Percentiles rank a stretch among this genome's conserved stretches.
These are phyloP conservation scores for Zaprionus bogoriensis DNA, from an alignment of 2,888 invertebrate species.

Conservation along the genomic window DNA sequence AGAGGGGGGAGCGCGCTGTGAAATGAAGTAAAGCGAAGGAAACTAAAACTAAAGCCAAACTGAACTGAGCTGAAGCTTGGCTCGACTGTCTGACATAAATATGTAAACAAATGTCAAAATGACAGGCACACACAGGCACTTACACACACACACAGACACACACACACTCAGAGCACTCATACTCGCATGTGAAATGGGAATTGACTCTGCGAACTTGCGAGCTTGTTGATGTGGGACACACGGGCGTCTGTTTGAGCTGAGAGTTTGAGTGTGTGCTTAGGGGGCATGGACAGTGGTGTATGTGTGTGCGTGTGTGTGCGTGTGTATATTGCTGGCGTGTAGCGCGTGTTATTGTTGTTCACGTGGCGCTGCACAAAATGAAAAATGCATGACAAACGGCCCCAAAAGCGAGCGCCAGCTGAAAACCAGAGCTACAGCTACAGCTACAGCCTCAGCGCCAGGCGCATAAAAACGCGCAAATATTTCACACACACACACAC, in stretches of 20 bases:
- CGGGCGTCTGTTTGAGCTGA: not conserved
- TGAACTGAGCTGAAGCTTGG: conserved; percentile 32
- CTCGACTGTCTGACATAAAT: conserved; percentile 68
- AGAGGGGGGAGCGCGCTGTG: conserved; percentile 22
- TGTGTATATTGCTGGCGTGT: conserved; percentile 5
- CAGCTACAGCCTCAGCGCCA: conserved; percentile 22
- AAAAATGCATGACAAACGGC: conserved; percentile 73
- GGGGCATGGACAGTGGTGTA: not conserved
- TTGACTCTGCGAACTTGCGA: conserved; percentile 24
- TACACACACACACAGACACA: conserved; percentile 13
- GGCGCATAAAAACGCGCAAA: conserved; percentile 65
- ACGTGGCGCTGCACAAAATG: conserved; percentile 58
- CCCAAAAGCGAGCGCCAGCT: conserved; percentile 31
- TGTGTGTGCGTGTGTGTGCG: not conserved
- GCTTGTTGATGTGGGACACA: not conserved
- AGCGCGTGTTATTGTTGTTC: conserved; percentile 52
- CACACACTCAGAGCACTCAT: conserved; percentile 3
- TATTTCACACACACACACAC: conserved; percentile 45
- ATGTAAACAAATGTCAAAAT: conserved; percentile 80
- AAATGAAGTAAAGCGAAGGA: conserved; percentile 33
- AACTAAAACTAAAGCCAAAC: conserved; percentile 13
- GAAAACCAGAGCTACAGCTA: not conserved
- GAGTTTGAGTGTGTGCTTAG: not conserved
- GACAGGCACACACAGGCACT: conserved; percentile 54
- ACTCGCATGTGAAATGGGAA: conserved; percentile 34